These are phyloP conservation scores for Aricia agestis DNA, from an alignment of 1,140 invertebrate species.

Conservation along the genomic window DNA sequence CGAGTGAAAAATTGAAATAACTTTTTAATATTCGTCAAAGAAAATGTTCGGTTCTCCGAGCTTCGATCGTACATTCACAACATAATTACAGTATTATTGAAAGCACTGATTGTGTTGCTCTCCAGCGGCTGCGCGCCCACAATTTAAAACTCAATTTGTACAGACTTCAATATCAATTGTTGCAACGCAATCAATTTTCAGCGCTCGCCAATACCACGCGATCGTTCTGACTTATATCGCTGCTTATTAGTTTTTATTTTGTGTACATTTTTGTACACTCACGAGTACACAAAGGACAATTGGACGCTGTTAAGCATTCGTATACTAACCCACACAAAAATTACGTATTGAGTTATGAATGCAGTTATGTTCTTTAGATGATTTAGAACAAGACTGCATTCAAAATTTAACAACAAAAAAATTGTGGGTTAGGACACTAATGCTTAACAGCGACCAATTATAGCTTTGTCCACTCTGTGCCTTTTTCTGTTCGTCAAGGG, in stretches of 20 bases:
- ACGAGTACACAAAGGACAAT: too few relatives aligned
- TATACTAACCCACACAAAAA: too few relatives aligned
- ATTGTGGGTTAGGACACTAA: too few relatives aligned
- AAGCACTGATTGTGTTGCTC: neutral
- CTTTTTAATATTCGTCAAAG: neutral
- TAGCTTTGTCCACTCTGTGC: too few relatives aligned
- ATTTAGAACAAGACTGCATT: too few relatives aligned
- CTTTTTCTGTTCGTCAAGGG: too few relatives aligned
- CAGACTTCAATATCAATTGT: conserved; percentile 25
- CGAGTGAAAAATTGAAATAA: neutral
- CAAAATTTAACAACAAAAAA: too few relatives aligned
- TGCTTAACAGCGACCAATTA: too few relatives aligned
- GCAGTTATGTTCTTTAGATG: too few relatives aligned
- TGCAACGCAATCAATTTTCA: conserved; percentile 22
- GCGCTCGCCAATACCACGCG: conserved; percentile 17
- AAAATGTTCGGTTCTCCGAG: neutral
- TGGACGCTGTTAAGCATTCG: too few relatives aligned
- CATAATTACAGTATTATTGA: conserved; percentile 12
- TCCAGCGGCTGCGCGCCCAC: conserved; percentile 7
- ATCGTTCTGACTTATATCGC: conserved; percentile 13
- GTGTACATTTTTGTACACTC: conserved; percentile 7
- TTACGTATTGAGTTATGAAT: too few relatives aligned
- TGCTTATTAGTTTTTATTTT: conserved; percentile 1
- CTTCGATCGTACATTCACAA: neutral
- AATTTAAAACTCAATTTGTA: conserved; percentile 25